Base-by-base conservation (phyloP, 2,113 vertebrate species). In the Oncorhynchus keta region DNA sequence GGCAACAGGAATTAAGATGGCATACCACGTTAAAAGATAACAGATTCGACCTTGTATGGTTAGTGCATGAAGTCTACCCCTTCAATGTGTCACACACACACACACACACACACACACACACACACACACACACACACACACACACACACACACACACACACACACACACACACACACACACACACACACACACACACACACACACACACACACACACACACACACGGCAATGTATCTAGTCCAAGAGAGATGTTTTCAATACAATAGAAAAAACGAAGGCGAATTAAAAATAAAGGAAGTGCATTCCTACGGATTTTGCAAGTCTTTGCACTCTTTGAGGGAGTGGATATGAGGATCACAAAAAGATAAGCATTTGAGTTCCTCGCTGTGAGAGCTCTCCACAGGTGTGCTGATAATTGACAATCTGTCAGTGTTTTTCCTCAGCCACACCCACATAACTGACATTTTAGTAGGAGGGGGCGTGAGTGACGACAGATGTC, bases 331-430 rank as follows among this genome's bases (percentile, higher is more conserved):
- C 14, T n/a, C 24, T 64, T 8, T 70, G 66, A 80, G 70, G 35
- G 62, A 59, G 49, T 48, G 24, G 22, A 70, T 76, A 67, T 59
- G 68, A 12, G 32, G 55, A 57, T 75, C 28, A 68, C 77, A 49
- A 64, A 64, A 71, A 78, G 74, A 69, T 80, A 73, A 82, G 75
- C 72, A 49, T 82, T 75, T 79, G 76, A 68, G 76, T 78, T 55
- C 16, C 28, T 77, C 72, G 73, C 83, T 70, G 79, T 48, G 71
- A 74, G 76, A 68, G 80, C 76, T 84, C 83, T 83, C 71, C 81
- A 79, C 89, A 92, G 90, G 91, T 92, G 89, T 83, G 86, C 84
- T 82, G 77, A 78, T 83, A 88, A 74, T 82, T 74, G 85, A 83
- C 85, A 84, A 85, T 90, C 88, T 92, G 87, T 92, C 91, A 90